Conservation (phyloP, 2,888 invertebrate genomes). For the Spodoptera exigua region DNA sequence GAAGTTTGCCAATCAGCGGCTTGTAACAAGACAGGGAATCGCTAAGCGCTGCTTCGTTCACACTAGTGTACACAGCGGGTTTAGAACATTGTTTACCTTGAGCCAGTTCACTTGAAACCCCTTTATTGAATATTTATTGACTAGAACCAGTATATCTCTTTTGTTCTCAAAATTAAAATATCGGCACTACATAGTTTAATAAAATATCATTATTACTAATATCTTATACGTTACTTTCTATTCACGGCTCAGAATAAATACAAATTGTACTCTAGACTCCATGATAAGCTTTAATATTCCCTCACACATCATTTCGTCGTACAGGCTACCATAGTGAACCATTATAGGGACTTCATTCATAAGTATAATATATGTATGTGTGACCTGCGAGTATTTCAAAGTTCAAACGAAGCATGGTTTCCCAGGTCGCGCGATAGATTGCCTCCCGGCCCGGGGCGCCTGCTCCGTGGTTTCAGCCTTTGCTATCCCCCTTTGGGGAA, state of each 20-base stretch:
- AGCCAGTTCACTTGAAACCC: slow-evolving; percentile 34
- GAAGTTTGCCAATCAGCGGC: slow-evolving; percentile 68
- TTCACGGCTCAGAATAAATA: too few species aligned
- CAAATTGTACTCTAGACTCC: too few species aligned
- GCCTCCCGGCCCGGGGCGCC: slow-evolving; percentile 64
- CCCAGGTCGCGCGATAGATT: slow-evolving; percentile 64
- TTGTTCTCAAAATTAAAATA: too few species aligned
- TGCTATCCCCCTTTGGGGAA: slow-evolving; percentile 54
- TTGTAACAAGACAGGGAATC: slow-evolving; percentile 60
- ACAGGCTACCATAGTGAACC: too few species aligned
- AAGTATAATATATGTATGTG: too few species aligned
- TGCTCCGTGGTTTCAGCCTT: slow-evolving; percentile 55
- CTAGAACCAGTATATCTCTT: not conserved
- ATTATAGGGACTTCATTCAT: too few species aligned
- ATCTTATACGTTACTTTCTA: too few species aligned
- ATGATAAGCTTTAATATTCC: too few species aligned
- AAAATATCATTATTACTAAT: too few species aligned
- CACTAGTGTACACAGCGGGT: slow-evolving; percentile 32
- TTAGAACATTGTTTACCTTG: slow-evolving; percentile 38
- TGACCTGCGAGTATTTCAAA: slow-evolving; percentile 16
- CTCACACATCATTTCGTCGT: too few species aligned
- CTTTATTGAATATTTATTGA: slow-evolving; percentile 7
- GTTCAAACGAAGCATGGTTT: slow-evolving; percentile 58
- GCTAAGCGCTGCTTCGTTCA: slow-evolving; percentile 60
- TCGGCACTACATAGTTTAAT: too few species aligned